Evolutionary conservation across 2,888 invertebrate genomes (phyloP), one percentile per base, ranked within the genome.

Genomic region (Prosopocoilus inquinatus): DNA sequence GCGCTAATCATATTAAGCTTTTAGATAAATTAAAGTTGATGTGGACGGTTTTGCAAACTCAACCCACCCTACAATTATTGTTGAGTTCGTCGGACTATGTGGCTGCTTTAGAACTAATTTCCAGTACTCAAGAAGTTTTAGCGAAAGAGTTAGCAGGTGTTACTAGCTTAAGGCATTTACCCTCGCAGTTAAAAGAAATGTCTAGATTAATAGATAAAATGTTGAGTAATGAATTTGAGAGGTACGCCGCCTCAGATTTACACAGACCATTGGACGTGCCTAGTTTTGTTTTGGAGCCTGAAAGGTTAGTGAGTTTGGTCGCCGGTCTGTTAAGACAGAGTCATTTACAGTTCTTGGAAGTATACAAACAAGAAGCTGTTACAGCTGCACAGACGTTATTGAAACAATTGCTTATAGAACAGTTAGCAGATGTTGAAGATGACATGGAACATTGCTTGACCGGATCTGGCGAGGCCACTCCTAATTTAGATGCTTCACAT

Each of bases 51-150:
- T 90, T 96, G 75, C 97, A 99, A 80, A 97, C 98, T 12, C 99
- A 99, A 75, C 94, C 96, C 1, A 97, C 95, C 77, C 90, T 99
- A 69, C 99, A 99, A 75, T 82, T 96, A 52, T 80, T 98, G 47
- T 80, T 99, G 43, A 94, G 96, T 59, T 94, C 94, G 8, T 94
- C 94, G 59, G 98, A 99, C 78, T 99, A 96, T 82, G 96, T 96
- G 35, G 96, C 94, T 38, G 98, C 98, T 1, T 81, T 99, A 58
- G 98, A 99, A 79, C 84, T 99, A 58, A 99, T 99, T 65, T 88
- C 92, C 63, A 96, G 96, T 2, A 96, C 98, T 2, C 95, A 97
- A 78, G 96, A 95, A 76, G 92, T 97, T 52, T 81, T 99, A 34
- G 84, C 88, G 8, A 91, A 91, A 66, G 94, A 95, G 72, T 81